Evolutionary conservation across 1,140 invertebrate genomes (phyloP).

Genomic region (Penaeus japonicus): DNA sequence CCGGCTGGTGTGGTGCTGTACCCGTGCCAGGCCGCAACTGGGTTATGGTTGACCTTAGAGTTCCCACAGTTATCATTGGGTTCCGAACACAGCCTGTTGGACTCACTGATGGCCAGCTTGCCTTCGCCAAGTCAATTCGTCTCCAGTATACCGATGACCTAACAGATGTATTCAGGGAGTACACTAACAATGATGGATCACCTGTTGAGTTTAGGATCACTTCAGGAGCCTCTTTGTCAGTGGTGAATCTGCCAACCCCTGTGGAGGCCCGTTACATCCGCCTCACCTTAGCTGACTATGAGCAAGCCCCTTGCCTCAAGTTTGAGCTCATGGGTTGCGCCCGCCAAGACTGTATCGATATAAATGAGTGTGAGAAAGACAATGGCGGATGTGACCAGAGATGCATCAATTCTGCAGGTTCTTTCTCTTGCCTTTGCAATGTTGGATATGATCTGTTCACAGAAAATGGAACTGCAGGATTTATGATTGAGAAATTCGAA

Average conservation of each 20-base stretch:
- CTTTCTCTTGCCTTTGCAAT: conserved; percentile 88
- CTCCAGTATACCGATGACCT: conserved; percentile 88
- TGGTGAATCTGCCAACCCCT: conserved; percentile 87
- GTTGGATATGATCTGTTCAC: conserved; percentile 91
- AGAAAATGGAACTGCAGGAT: conserved; percentile 91
- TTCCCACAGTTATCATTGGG: conserved; percentile 87
- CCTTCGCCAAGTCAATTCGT: conserved; percentile 86
- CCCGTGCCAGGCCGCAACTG: conserved; percentile 86
- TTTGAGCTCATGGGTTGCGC: conserved; percentile 94
- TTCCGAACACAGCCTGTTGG: conserved; percentile 88
- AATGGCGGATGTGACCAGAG: conserved; percentile 96
- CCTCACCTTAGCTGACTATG: conserved; percentile 87
- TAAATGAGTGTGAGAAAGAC: conserved; percentile 88
- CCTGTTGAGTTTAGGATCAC: conserved; percentile 91
- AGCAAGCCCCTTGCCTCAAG: conserved; percentile 86
- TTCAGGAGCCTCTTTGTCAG: conserved; percentile 82
- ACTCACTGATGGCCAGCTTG: conserved; percentile 78
- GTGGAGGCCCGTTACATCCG: conserved; percentile 90
- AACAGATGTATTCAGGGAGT: conserved; percentile 88
- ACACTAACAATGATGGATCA: conserved; percentile 88
- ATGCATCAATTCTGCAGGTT: conserved; percentile 87
- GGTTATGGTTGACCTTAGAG: conserved; percentile 86
- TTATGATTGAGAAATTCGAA: conserved; percentile 80
- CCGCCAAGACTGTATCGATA: conserved; percentile 86
- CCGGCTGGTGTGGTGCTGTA: conserved; percentile 89